A percentile compares a stretch with the other conserved stretches of the same genome.
Conservation (phyloP, 1,140 invertebrate genomes). For the Episyrphus balteatus region DNA sequence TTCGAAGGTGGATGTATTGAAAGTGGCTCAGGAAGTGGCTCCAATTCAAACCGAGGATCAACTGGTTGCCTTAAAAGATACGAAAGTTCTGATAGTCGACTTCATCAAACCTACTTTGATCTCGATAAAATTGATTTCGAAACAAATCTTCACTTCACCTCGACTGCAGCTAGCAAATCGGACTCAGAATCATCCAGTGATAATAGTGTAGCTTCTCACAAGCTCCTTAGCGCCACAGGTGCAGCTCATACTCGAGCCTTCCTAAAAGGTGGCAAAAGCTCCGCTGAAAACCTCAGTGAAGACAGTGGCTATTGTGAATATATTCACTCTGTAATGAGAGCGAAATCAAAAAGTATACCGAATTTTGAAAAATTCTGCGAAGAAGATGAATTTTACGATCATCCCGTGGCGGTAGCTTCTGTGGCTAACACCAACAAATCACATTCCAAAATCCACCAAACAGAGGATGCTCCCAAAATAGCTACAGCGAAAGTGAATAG, state of each 20-base stretch:
- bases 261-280: constrained; percentile 42
- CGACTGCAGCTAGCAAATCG: constrained; percentile 10
- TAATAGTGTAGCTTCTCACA: constrained; percentile 15
- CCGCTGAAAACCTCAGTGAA: constrained; percentile 60
- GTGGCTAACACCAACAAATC: constrained; percentile 1
- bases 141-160: not conserved
- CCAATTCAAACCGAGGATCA: constrained; percentile 19
- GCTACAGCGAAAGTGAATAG: not conserved
- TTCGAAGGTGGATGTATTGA: constrained; percentile 31
- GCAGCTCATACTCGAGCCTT: constrained; percentile 6
- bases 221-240: not conserved
- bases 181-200: constrained; percentile 21
- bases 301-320: constrained; percentile 63
- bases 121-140: constrained; percentile 29
- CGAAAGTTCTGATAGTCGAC: constrained; percentile 24
- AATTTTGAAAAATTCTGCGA: constrained; percentile 37
- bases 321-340: constrained; percentile 31
- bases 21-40: constrained; percentile 19
- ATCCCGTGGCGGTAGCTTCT: constrained; percentile 1
- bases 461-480: not conserved
- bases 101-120: constrained; percentile 34
- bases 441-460: constrained; percentile 1
- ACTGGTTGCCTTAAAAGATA: constrained; percentile 20
- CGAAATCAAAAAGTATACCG: constrained; percentile 38
- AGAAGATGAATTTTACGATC: constrained; percentile 16